phyloP scores from a whole-genome alignment of 1,140 invertebrate species.

The Eumeta japonica region DNA sequence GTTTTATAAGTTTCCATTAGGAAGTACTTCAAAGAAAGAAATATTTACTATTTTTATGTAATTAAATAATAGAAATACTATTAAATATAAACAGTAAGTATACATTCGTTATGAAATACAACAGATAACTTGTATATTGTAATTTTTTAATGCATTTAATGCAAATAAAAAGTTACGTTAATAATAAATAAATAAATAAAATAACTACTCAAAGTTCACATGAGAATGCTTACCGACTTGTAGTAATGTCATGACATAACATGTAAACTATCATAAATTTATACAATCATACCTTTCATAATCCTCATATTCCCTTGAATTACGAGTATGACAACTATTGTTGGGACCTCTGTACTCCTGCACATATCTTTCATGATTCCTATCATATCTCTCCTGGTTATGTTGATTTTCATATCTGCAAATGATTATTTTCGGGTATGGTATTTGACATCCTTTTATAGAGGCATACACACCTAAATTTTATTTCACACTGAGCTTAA shows the following conservation, averaged over 20 bases:
- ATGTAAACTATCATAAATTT: not conserved
- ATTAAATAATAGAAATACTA: too few species aligned
- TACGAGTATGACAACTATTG: constrained; percentile 25
- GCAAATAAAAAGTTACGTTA: constrained; percentile 13
- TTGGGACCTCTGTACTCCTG: constrained; percentile 20
- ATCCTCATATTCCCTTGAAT: constrained; percentile 31
- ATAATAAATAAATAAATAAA: constrained; percentile 5
- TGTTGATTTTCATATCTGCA: constrained; percentile 29
- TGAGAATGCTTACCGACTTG: not conserved
- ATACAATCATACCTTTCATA: constrained; percentile 26
- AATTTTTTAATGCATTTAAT: constrained; percentile 33
- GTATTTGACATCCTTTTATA: too few species aligned
- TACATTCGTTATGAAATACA: too few species aligned
- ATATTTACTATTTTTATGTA: too few species aligned
- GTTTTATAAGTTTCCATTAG: too few species aligned
- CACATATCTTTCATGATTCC: constrained; percentile 30
- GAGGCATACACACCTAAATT: too few species aligned
- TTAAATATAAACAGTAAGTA: too few species aligned
- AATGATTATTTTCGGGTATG: too few species aligned
- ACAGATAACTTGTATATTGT: too few species aligned
- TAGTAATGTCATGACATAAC: too few species aligned
- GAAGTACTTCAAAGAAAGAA: too few species aligned
- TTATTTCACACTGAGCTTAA: too few species aligned
- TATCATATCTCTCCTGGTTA: constrained; percentile 30
- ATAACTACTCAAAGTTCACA: not conserved